Base-by-base conservation (phyloP, 37 sponge, comb jelly and placozoan species). In the Spongilla lacustris region DNA sequence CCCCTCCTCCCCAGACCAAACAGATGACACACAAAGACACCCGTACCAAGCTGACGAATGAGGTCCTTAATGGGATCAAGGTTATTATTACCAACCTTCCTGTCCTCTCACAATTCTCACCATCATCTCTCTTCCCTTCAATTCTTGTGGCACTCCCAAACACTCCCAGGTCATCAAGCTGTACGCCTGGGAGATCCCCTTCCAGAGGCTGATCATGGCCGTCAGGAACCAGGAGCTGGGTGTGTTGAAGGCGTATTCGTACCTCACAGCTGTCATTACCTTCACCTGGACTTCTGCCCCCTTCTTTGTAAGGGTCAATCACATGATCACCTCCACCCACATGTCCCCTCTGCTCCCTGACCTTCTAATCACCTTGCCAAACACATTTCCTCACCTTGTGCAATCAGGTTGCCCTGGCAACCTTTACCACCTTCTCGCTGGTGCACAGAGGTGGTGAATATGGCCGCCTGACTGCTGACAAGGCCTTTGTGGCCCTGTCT, bases 401-500 rank as follows among this genome's bases (percentile, higher is more conserved):
- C 14, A 2, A 69, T 14, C 75, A 98, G 98, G 98, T 99, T 77
- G 77, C 99, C 66, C 81, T 99, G 69, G 90, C 91, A 11, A 95
- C 99, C 34, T 99, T 99, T 88, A 90, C 92, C 10, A 95, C 96
- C 26, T 99, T 86, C 83, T 83, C 81, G 22, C 77, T 90, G 38
- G 73, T 81, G 10, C 50, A 94, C 81, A 67, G 72, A 36, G 32
- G 19, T 19, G 58, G 58, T 14, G 31, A 41, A n/a, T 81, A 86
- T 24, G 71, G 85, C 28, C 78, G 70, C 32, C 88, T 95, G 29
- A 95, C 98, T 33, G 88, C 99, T 68, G 89, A 92, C 37, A 95
- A 83, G 36, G 99, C 93, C 24, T 99, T 99, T 88, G 99, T 99
- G 36, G 92, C 96, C 28, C 91, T 99, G 36, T 86, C 97, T 17